Base-by-base conservation (phyloP, 2,888 invertebrate genomes). In the Galerucella pusilla region DNA sequence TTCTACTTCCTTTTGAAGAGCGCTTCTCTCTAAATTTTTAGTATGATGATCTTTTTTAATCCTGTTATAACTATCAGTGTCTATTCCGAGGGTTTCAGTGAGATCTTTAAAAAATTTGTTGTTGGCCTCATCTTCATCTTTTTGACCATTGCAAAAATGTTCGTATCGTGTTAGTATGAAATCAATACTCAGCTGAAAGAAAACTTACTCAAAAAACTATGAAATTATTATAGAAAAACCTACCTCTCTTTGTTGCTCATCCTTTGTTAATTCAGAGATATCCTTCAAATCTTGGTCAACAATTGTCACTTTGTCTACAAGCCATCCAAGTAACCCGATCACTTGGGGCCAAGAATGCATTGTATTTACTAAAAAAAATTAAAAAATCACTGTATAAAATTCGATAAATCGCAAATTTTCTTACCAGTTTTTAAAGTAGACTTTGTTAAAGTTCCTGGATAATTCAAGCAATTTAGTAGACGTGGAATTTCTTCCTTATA, bases 271-370 rank as follows among this genome's bases (percentile, higher is more conserved):
- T 68, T 63, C 20, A 2, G 74, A 64, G 3, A 54, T 11, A 2
- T 54, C 54, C 1, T 57, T 16, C 9, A 20, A 2, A 20, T 7
- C 16, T 16, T 10, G 9, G 2, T 57, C 20, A 16, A 49, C 46
- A 20, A 65, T 42, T 25, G n/a, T 46, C 9, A 77, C 71, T 61
- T 73, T 77, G 28, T 77, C 75, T 35, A 75, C 70, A 0, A 77
- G 54, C 74, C 75, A 77, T 11, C 74, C 74, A 64, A 73, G 74
- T 74, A 77, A 71, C 10, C 74, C 75, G 12, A 77, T 69, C 1
- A 77, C 75, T 72, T 77, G 77, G 7, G 77, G 75, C 77, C 77
- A 77, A 6, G 72, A 72, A 60, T 74, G 70, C 66, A 75, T 75
- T 45, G 77, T 77, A 59, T 77, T 77, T 5, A 77, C 76, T 77